Evolutionary conservation across 2,888 invertebrate species (phyloP).

Genomic region (Agrochola macilenta): DNA sequence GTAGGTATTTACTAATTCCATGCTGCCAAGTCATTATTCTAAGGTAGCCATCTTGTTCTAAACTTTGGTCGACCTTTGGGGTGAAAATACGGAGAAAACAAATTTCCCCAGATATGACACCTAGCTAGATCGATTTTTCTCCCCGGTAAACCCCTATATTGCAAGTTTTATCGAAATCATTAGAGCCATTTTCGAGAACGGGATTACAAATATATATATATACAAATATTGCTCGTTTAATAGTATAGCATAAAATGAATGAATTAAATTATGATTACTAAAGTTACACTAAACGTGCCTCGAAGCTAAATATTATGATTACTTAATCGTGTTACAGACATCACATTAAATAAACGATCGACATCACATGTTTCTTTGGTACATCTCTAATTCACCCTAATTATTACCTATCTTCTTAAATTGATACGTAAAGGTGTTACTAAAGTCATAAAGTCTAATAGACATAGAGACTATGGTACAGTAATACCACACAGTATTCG

Average conservation of each 20-base stretch:
- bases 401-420: constrained; percentile 13
- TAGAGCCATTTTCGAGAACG: too few relatives aligned
- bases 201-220: too few relatives aligned
- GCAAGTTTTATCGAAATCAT: too few relatives aligned
- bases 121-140: too few relatives aligned
- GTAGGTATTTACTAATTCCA: too few relatives aligned
- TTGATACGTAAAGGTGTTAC: constrained; percentile 21
- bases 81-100: too few relatives aligned
- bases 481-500: constrained; percentile 4
- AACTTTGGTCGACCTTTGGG: too few relatives aligned
- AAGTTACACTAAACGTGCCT: constrained; percentile 15
- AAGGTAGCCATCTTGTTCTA: too few relatives aligned
- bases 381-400: constrained; percentile 34
- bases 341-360: constrained; percentile 9
- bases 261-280: constrained; percentile 17
- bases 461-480: not conserved
- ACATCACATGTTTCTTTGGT: constrained; percentile 18
- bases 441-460: not conserved
- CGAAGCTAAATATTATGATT: constrained; percentile 25
- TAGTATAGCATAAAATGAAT: not conserved
- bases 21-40: too few relatives aligned
- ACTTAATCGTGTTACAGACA: constrained; percentile 24
- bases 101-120: too few relatives aligned
- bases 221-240: too few relatives aligned
- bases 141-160: too few relatives aligned